Evolutionary conservation across 92 coral and sea anemone species (phyloP), one percentile per base, ranked within the genome.

Genomic region (Parazoanthus darwini): DNA sequence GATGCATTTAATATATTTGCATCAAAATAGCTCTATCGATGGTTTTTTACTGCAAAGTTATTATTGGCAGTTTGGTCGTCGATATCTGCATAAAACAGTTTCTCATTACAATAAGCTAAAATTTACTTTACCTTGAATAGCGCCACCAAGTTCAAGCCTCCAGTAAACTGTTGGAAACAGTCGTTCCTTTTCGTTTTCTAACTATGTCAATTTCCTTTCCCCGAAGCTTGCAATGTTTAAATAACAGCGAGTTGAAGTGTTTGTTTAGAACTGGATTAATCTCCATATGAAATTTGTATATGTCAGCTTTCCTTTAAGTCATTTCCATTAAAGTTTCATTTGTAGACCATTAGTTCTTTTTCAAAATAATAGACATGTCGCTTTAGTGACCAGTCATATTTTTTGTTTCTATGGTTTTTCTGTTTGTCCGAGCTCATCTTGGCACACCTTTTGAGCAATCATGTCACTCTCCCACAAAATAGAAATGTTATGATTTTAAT

Each of bases 161-260:
- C 4, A 25, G 13, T 25, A 8, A 22, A 42, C 8, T 38, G 5
- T 16, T 15, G 20, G 33, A 38, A 39, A 76, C 54, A 3, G 20
- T 72, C 80, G 3, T 14, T 44, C 13, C 25, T 20, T 38, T 10
- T 7, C 70, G 70, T 22, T 63, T 22, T 63, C 70, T 18, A 63
- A 3, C 70, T 26, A 18, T 63, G 70, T 63, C 70, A 63, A 20
- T 76, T 76, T 76, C 80, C 46, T 39, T 76, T 76, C 48, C 23
- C 26, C 25, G n/a, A 37, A 75, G 51, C 4, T 36, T 44, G 79
- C 20, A 75, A 75, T 76, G 80, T 76, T 76, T 76, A 39, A 44
- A 38, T 44, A 76, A 76, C 80, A 39, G 54, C 80, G 46, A 76
- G 11, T 42, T 76, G 80, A 39, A 76, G 80, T 76, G 80, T 76